Conservation (phyloP, 2,888 invertebrate species). For the Erebia epiphron region DNA sequence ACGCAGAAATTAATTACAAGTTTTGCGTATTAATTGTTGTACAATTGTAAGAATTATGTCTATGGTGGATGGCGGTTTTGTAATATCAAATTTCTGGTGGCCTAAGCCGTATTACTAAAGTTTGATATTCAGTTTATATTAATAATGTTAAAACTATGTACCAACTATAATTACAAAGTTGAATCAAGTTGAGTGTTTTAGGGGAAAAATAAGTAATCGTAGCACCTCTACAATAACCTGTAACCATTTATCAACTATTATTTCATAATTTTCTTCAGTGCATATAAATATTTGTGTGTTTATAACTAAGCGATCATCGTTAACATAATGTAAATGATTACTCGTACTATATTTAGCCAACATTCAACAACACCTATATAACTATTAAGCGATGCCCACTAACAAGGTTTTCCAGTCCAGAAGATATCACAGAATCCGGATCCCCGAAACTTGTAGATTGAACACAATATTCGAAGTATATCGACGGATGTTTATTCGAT, state of each 20-base stretch:
- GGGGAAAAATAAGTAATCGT: too few species aligned
- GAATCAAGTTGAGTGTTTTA: too few species aligned
- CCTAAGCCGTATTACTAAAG: background rate
- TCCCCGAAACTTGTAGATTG: conserved; percentile 29
- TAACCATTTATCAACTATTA: too few species aligned
- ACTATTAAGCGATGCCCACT: background rate
- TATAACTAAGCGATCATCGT: background rate
- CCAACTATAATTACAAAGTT: too few species aligned
- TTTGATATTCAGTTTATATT: background rate
- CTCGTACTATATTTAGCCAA: background rate
- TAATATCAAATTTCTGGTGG: conserved; percentile 6
- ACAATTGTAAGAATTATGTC: conserved; percentile 72
- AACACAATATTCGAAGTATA: conserved; percentile 37
- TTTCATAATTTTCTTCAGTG: too few species aligned
- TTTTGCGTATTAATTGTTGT: conserved; percentile 80
- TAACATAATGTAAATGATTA: background rate
- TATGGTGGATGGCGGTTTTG: conserved; percentile 58
- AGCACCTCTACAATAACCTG: too few species aligned
- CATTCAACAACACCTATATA: background rate
- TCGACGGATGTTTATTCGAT: conserved; percentile 41
- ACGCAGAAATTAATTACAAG: conserved; percentile 82
- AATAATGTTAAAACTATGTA: too few species aligned
- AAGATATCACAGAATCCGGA: conserved; percentile 9
- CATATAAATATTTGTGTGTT: too few species aligned
- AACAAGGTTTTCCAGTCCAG: conserved; percentile 14